Evolutionary conservation across 2,113 vertebrate species (phyloP).

Genomic region (Podiceps cristatus): DNA sequence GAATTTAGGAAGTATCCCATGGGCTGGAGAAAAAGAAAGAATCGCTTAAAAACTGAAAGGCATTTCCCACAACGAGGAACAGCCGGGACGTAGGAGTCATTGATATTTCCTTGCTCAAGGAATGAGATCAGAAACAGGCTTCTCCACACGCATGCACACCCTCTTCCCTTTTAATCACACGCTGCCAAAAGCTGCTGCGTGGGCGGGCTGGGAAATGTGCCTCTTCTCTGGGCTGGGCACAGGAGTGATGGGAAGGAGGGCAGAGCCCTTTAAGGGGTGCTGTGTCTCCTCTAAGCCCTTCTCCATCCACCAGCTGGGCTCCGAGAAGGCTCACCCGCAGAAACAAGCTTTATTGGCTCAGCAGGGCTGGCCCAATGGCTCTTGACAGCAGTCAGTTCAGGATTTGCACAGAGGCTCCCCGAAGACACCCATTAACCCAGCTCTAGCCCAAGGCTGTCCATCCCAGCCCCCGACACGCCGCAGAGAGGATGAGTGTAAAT

Average conservation of each 20-base stretch:
- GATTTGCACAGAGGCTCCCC: not conserved
- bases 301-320: not conserved
- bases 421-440: not conserved
- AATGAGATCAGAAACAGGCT: slow-evolving; percentile 10
- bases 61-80: not conserved
- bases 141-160: not conserved
- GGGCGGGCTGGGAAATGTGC: not conserved
- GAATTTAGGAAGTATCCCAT: not conserved
- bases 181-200: not conserved
- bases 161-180: not conserved
- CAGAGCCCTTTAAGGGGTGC: not conserved
- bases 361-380: not conserved
- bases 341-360: not conserved
- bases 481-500: not conserved
- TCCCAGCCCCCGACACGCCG: rapidly evolving
- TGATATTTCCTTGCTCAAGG: slow-evolving; percentile 11
- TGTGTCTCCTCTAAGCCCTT: not conserved
- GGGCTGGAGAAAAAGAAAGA: not conserved
- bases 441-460: not conserved
- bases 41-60: not conserved
- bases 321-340: not conserved
- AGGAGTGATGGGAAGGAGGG: not conserved
- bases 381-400: not conserved
- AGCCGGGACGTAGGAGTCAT: slow-evolving; percentile 51
- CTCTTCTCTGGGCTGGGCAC: not conserved